Conservation (phyloP, 2,888 invertebrate species). For the Eucriotettix oculatus region DNA sequence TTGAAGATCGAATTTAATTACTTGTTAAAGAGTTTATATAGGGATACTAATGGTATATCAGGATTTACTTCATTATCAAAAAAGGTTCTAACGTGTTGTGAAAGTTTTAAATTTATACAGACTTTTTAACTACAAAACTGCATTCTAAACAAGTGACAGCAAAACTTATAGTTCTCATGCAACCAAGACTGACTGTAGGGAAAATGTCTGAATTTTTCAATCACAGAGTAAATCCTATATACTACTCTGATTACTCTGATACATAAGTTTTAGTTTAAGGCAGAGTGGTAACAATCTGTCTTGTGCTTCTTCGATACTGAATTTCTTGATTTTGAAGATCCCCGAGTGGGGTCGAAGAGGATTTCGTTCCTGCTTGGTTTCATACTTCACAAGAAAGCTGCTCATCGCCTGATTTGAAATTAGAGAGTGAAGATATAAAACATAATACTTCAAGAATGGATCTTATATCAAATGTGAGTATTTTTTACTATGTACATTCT, state of each 20-base stretch:
- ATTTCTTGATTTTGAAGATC: neutral
- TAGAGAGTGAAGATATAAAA: neutral
- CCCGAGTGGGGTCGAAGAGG: neutral
- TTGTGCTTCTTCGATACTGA: neutral
- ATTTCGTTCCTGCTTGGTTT: neutral
- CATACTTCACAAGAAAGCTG: neutral
- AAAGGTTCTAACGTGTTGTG: too few species aligned
- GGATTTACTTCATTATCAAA: too few species aligned
- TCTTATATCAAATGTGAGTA: constrained; percentile 26
- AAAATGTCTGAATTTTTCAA: constrained; percentile 11
- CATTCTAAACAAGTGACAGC: neutral
- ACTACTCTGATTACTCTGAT: constrained; percentile 52
- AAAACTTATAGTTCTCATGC: neutral
- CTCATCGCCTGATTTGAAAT: neutral
- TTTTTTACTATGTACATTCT: too few species aligned
- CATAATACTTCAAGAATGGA: constrained; percentile 27
- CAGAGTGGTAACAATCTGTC: constrained; percentile 3
- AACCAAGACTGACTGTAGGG: neutral
- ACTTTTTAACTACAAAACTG: neutral
- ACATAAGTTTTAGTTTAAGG: constrained; percentile 21
- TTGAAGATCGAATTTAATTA: too few species aligned
- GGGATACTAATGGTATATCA: too few species aligned
- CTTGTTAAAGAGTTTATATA: too few species aligned
- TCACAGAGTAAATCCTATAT: constrained; percentile 42
- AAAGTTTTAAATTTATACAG: too few species aligned